These are phyloP conservation scores for Dysmachus trigonus DNA, from an alignment of 2,888 invertebrate species.

Conservation along the genomic window DNA sequence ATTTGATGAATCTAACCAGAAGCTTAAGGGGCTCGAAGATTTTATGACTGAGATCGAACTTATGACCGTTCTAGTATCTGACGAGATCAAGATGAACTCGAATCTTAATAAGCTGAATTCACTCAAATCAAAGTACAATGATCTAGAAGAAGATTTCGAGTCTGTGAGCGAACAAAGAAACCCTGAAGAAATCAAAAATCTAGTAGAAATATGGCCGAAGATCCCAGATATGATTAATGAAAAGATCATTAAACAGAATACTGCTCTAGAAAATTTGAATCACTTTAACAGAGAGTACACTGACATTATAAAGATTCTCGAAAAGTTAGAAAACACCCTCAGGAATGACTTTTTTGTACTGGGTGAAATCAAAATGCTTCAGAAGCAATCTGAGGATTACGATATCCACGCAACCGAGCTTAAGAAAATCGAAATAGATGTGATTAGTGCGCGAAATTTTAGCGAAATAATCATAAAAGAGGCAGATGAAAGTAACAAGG, in stretches of 20 bases:
- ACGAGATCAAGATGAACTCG: conserved; percentile 58
- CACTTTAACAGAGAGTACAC: conserved; percentile 62
- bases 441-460: conserved; percentile 63
- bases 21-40: conserved; percentile 54
- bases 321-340: conserved; percentile 50
- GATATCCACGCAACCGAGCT: conserved; percentile 58
- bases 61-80: conserved; percentile 57
- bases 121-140: conserved; percentile 56
- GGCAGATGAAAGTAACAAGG: conserved; percentile 57
- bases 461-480: conserved; percentile 63
- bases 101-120: conserved; percentile 58
- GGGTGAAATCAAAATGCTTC: conserved; percentile 54
- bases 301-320: conserved; percentile 54
- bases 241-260: conserved; percentile 62
- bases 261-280: conserved; percentile 63
- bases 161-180: conserved; percentile 53
- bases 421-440: conserved; percentile 63
- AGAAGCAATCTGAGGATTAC: conserved; percentile 47
- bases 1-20: conserved; percentile 64
- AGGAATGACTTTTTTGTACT: conserved; percentile 50
- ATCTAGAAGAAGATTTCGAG: conserved; percentile 55
- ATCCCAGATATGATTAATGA: conserved; percentile 60
- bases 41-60: conserved; percentile 54
- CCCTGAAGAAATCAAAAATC: conserved; percentile 53
- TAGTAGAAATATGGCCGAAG: conserved; percentile 59